phyloP scores from a whole-genome alignment of 2,797 vertebrate genomes.

The Ammospiza maritima region DNA sequence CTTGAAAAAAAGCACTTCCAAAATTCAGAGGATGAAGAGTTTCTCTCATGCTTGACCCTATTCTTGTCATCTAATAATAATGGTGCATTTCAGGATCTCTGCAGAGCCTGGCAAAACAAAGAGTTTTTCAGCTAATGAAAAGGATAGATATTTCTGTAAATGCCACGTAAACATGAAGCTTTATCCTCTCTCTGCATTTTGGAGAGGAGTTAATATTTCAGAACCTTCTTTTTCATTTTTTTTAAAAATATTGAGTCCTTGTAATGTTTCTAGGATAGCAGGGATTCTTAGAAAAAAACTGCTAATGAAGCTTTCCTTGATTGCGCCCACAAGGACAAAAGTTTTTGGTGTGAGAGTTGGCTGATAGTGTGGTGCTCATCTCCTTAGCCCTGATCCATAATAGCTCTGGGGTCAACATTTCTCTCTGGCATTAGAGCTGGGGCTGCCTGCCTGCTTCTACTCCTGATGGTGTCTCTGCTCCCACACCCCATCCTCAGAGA shows the following conservation, averaged over 20 bases:
- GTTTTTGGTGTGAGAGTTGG: background rate
- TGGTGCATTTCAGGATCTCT: background rate
- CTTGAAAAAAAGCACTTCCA: background rate
- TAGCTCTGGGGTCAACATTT: background rate
- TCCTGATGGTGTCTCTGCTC: background rate
- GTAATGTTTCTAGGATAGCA: background rate
- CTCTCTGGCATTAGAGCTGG: background rate
- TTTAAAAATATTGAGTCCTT: background rate
- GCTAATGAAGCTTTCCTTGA: background rate
- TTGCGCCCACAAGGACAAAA: background rate
- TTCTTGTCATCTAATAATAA: background rate
- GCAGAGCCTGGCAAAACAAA: background rate
- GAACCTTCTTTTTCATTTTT: background rate
- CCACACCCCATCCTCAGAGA: background rate
- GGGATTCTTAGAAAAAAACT: background rate
- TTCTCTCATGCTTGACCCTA: background rate
- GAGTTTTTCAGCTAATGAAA: background rate
- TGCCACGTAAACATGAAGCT: background rate
- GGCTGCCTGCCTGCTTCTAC: background rate
- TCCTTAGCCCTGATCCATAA: background rate
- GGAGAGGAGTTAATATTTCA: background rate
- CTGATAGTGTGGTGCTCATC: background rate
- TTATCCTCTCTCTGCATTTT: background rate
- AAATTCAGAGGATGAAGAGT: background rate
- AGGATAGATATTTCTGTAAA: background rate